Base-by-base conservation (phyloP, 2,113 vertebrate species). In the Syrrhaptes paradoxus region DNA sequence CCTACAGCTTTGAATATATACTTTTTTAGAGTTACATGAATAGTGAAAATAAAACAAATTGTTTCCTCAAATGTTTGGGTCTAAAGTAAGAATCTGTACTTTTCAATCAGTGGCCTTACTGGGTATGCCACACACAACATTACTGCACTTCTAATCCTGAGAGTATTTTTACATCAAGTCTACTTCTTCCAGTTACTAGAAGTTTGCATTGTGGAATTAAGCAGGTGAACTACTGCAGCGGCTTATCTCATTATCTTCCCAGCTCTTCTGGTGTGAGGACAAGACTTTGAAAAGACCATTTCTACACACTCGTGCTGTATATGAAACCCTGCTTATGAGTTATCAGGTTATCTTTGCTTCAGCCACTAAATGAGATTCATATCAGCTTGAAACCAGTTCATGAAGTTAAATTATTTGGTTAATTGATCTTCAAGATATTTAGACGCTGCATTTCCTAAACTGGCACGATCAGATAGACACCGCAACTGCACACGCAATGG, bases 291-390 rank as follows among this genome's bases (percentile, higher is more conserved):
- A 90, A 85, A 20, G 28, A 63, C 48, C 45, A 68, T 25, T 89
- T 78, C 77, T 63, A 10, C 21, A 25, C 14, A 32, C 10, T 72
- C 0, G 2, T 85, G 34, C 32, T 91, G 36, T 24, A 45, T 38
- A 65, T 34, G 12, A 78, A 68, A 36, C 32, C 45, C 58, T 76
- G 0, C 14, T 58, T 36, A 28, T 0, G 4, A 62, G 19, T 70
- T 55, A 55, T 20, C 19, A 61, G 8, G 9, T 75, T 83, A 48
- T 36, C 74, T 91, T 87, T 45, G 9, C 9, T 52, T 68, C 57
- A 57, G 9, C 21, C 72, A 12, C 29, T 65, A 31, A 41, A 10
- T 20, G 71, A 58, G 14, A 24, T 83, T 79, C 71, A 66, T 13
- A 61, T 68, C 36, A 38, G 9, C 14, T 54, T 54, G 68, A 84